Conservation (phyloP, 1,140 invertebrate genomes). For the Lepidotrigona ventralis region DNA sequence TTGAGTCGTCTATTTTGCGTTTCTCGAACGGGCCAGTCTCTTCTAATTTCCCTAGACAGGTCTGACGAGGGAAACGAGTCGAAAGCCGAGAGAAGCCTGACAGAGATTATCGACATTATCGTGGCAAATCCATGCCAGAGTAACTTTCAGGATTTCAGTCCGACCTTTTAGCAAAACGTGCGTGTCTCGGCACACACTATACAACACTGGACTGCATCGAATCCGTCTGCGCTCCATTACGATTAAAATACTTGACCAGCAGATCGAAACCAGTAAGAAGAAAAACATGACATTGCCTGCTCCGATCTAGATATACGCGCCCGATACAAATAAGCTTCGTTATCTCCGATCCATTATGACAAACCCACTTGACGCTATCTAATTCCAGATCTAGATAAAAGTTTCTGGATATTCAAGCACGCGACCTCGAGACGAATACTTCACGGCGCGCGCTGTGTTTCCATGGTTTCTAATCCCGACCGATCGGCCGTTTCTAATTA, state of each 20-base stretch:
- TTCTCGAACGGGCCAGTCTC: neutral
- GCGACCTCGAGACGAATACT: neutral
- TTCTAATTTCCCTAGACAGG: neutral
- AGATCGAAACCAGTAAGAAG: neutral
- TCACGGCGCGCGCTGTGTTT: no score
- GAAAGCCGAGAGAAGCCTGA: neutral
- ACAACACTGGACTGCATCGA: neutral
- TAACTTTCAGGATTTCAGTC: conserved; percentile 15
- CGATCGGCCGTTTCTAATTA: neutral
- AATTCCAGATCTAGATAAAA: neutral
- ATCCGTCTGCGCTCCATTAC: neutral
- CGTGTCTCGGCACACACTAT: neutral
- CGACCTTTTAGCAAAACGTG: neutral
- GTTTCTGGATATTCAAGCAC: neutral
- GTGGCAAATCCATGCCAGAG: neutral
- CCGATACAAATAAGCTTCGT: neutral
- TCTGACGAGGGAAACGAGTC: neutral
- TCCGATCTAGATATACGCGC: conserved; percentile 9
- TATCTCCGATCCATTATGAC: neutral
- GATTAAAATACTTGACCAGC: conserved; percentile 14
- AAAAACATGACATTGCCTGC: neutral
- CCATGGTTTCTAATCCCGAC: neutral
- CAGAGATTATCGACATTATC: conserved; percentile 1
- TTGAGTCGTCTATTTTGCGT: neutral
- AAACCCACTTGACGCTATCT: conserved; percentile 11